Evolutionary conservation across 2,113 vertebrate species (phyloP).

Genomic region (Scophthalmus maximus): DNA sequence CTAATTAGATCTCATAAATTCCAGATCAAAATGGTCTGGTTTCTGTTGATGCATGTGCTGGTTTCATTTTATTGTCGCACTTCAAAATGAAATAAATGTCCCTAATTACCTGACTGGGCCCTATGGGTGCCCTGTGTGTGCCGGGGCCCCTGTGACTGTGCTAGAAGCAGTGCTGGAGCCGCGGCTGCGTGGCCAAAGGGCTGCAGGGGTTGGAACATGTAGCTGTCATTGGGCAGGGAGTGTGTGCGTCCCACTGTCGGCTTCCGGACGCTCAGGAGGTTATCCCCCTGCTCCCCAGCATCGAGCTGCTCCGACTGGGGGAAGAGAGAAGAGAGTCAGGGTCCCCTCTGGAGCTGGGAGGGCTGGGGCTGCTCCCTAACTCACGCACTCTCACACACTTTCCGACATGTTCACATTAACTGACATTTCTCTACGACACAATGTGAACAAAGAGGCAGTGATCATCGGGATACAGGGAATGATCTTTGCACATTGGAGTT

Average conservation of each 20-base stretch:
- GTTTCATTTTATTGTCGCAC: too few species aligned
- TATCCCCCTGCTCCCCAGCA: constrained; percentile 72
- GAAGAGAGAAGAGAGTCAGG: constrained; percentile 42
- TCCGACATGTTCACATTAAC: constrained; percentile 51
- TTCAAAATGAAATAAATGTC: not conserved
- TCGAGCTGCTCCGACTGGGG: constrained; percentile 79
- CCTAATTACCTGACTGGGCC: constrained; percentile 68
- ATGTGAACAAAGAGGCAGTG: constrained; percentile 54
- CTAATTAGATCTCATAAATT: too few species aligned
- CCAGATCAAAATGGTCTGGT: not conserved
- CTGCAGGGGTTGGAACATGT: constrained; percentile 88
- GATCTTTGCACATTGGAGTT: constrained; percentile 40
- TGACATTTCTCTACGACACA: constrained; percentile 18
- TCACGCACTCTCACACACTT: constrained; percentile 38
- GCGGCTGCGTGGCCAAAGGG: constrained; percentile 29
- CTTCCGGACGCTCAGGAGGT: constrained; percentile 90
- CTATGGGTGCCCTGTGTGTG: constrained; percentile 57
- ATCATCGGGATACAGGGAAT: constrained; percentile 68
- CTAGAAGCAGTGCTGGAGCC: constrained; percentile 62
- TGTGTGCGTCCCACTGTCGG: constrained; percentile 92
- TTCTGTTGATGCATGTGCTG: too few species aligned
- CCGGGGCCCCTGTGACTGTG: constrained; percentile 82
- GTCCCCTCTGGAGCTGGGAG: not conserved
- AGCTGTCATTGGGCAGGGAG: constrained; percentile 97
- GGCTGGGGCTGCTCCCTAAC: not conserved